Base-by-base conservation (phyloP, 2,113 vertebrate genomes). In the Rhizomys pruinosus region DNA sequence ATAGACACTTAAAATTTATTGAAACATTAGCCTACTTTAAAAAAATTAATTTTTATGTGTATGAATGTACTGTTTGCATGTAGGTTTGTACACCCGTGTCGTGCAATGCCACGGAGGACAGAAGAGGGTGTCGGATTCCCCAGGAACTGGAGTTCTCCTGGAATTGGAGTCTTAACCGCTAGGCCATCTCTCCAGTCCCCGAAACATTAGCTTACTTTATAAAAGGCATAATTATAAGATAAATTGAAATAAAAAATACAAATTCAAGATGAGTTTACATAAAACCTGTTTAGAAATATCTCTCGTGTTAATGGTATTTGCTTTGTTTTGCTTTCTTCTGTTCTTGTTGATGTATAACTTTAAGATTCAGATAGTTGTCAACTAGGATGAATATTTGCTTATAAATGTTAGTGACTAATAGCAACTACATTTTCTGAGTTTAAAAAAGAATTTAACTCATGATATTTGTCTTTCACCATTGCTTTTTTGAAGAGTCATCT, bases 181-280 rank as follows among this genome's bases (percentile, higher is more conserved):
- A n/a, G n/a, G n/a, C n/a, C n/a, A n/a, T n/a, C n/a, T n/a, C n/a
- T n/a, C n/a, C n/a, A n/a, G n/a, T n/a, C n/a, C n/a, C n/a, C n/a
- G 20, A 94, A 93, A 47, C 90, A 44, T 44, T 1, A 7, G 42
- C 59, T 25, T 72, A 52, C 32, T 82, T 90, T 94, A 27, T 19
- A 89, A 90, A 85, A 78, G n/a, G 39, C 44, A 71, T 34, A 92
- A 69, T 61, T 55, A 17, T 91, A 44, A 23, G 16, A 74, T 73
- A 93, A 72, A 95, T 81, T 34, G 19, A 94, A 81, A 82, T n/a
- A n/a, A 69, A 80, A 88, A 92, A 84, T 32, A 64, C 52, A 52
- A 92, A 34, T 89, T 84, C 5, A 59, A 92, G 93, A 87, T 84
- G 61, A 72, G 86, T 59, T 59, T 11, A 22, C 3, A 94, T 93